Evolutionary conservation across 2,888 invertebrate species (phyloP).

Genomic region (Drosophila rellima): DNA sequence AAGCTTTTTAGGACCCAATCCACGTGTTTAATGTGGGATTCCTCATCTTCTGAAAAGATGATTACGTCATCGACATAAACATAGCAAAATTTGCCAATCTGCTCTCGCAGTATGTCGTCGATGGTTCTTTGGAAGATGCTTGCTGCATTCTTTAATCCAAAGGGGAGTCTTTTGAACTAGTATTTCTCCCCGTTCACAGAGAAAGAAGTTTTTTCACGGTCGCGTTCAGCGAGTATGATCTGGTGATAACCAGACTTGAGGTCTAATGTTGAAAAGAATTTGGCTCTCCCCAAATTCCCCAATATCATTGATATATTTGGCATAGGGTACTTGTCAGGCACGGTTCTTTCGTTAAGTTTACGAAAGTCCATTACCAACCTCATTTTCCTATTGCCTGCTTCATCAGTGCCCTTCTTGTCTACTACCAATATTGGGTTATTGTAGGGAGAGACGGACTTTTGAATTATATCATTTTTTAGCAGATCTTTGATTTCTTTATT

Average conservation of each 20-base stretch:
- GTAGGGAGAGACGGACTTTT: too few species aligned
- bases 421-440: too few species aligned
- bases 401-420: too few species aligned
- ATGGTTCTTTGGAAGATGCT: conserved; percentile 15
- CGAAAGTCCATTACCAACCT: too few species aligned
- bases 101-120: conserved; percentile 2
- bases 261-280: conserved; percentile 23
- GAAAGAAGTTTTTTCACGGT: conserved; percentile 15
- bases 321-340: conserved; percentile 2
- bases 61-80: conserved; percentile 16
- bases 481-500: too few species aligned
- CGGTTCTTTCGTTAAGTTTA: too few species aligned
- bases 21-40: conserved; percentile 3
- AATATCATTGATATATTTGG: conserved; percentile 27
- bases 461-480: too few species aligned
- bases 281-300: conserved; percentile 23
- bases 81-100: conserved; percentile 17
- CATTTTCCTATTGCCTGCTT: too few species aligned
- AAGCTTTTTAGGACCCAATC: conserved; percentile 6
- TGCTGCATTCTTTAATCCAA: conserved; percentile 19
- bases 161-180: conserved; percentile 13
- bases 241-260: conserved; percentile 34
- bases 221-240: conserved; percentile 20
- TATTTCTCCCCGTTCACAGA: conserved; percentile 7
- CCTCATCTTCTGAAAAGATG: conserved; percentile 1